Evolutionary conservation across 2,113 vertebrate species (phyloP), one percentile per base, ranked within the genome.

Genomic region (Echinops telfairi): DNA sequence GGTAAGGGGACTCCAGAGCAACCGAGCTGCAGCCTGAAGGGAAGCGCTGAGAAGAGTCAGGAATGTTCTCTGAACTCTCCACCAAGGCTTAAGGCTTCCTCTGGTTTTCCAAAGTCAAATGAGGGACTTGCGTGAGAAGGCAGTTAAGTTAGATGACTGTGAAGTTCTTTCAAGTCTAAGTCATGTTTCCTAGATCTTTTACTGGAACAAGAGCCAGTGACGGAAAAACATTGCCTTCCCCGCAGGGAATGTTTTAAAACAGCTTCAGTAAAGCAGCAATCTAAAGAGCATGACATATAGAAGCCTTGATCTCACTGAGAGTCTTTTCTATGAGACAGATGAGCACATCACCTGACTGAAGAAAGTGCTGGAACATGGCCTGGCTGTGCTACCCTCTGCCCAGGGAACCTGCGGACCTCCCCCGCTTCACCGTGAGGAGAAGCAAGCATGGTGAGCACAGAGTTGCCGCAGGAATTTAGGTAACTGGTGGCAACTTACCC

Each of bases 401-500:
- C 29, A 36, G 12, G 2, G 83, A n/a, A 11, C 53, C 36, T 6
- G 4, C 0, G 1, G 38, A 1, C 43, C 38, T 71, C 25, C 60
- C 6, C 14, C 68, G 17, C 14, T 5, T 70, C 29, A 27, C 31
- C 23, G 3, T 43, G 16, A 58, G 11, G 25, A 75, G 11, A 22
- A 20, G 33, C 85, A 43, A 43, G 58, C 17, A 2, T 0, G 0
- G 3, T 14, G n/a, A 62, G 6, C 36, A 17, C 11, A 0, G 14
- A 58, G 71, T 11, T 38, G 6, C 66, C 7, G 2, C 29, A 47
- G 6, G 40, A 78, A 11, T 58, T 95, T 66, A 79, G 87, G 94
- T 77, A 62, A 1, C 75, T 53, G 2, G 62, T 87, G 91, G 94
- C 93, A 96, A 90, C 94, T 92, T 94, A 53, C 84, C 4, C 43